phyloP scores from a whole-genome alignment of 2,888 invertebrate genomes.

The Blastobasis lacticolella region DNA sequence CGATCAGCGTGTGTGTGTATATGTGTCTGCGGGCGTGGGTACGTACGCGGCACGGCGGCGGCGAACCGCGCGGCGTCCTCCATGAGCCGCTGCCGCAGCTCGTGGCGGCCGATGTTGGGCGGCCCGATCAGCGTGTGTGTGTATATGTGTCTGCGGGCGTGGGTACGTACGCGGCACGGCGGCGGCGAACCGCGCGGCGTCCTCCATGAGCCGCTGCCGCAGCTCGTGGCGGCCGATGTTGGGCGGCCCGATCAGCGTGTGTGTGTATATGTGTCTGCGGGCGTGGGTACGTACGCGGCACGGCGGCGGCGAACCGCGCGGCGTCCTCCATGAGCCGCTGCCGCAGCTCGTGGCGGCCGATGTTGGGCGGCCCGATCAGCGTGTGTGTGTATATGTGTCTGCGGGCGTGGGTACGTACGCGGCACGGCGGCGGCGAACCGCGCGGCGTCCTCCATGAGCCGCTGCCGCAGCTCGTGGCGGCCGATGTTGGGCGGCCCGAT shows the following conservation, averaged over 20 bases:
- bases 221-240: conserved; percentile 98
- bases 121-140: conserved; percentile 87
- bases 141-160: conserved; percentile 10
- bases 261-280: conserved; percentile 10
- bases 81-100: conserved; percentile 95
- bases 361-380: conserved; percentile 97
- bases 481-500: conserved; percentile 99
- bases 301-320: conserved; percentile 95
- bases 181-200: conserved; percentile 95
- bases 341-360: conserved; percentile 95
- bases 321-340: conserved; percentile 97
- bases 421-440: conserved; percentile 98
- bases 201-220: conserved; percentile 95
- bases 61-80: conserved; percentile 96
- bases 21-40: conserved; percentile 4
- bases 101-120: conserved; percentile 97
- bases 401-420: conserved; percentile 78
- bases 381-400: conserved; percentile 11
- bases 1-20: conserved; percentile 78
- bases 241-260: conserved; percentile 92
- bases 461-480: conserved; percentile 93
- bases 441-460: conserved; percentile 96
- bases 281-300: conserved; percentile 87
- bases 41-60: conserved; percentile 97
- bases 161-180: conserved; percentile 94